Percentiles rank a stretch among this genome's conserved stretches.
phyloP scores from a whole-genome alignment of 2,113 vertebrate species.

The Crotalus tigris region DNA sequence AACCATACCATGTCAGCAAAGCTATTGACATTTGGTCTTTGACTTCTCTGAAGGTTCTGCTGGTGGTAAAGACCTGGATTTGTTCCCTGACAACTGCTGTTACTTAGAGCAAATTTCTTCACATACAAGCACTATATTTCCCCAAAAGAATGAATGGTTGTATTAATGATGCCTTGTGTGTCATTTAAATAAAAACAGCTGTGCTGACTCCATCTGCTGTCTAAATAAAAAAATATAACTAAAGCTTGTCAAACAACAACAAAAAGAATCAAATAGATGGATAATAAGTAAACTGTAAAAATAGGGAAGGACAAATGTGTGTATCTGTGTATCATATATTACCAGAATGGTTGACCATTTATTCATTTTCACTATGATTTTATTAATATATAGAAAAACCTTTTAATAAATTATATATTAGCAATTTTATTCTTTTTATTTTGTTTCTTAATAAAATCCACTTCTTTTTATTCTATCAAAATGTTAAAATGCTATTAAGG shows the following conservation, averaged over 20 bases:
- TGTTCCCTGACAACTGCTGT: background rate
- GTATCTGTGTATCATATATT: background rate
- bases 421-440: background rate
- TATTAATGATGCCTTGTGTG: constrained; percentile 28
- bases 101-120: constrained; percentile 8
- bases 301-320: background rate
- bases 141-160: constrained; percentile 37
- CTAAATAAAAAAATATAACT: constrained; percentile 43
- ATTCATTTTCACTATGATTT: background rate
- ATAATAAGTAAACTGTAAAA: constrained; percentile 39
- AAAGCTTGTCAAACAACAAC: background rate
- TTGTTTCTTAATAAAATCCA: background rate
- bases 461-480: background rate
- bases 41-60: background rate
- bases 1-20: background rate
- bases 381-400: background rate
- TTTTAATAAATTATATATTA: background rate
- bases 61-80: background rate
- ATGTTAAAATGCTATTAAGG: background rate
- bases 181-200: constrained; percentile 53
- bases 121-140: constrained; percentile 7
- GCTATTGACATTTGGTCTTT: background rate
- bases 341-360: background rate
- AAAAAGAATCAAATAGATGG: constrained; percentile 20
- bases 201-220: constrained; percentile 40